Base-by-base conservation (phyloP, 1,140 invertebrate species). In the Bacillus rossius region DNA sequence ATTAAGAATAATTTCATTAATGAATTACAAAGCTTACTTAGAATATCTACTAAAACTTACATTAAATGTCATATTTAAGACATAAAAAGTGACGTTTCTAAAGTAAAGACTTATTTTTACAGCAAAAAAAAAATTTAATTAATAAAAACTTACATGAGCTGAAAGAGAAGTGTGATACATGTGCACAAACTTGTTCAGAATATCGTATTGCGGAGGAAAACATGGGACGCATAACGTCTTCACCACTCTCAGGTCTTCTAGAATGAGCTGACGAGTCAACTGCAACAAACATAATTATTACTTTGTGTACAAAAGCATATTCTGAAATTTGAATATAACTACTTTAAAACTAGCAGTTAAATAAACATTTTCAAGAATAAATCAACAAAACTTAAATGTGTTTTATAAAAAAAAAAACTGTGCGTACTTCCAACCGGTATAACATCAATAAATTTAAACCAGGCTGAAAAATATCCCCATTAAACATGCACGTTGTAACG, bases 121-220 rank as follows among this genome's bases (percentile, higher is more conserved):
- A 4, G 42, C 42, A 45, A 3, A 45, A 53, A 41, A 57, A 58
- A 59, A 34, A 34, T 10, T 34, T 4, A 7, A 34, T 34, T 7
- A 34, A 34, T 34, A 50, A 51, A 20, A 42, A 81, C 82, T 83
- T 76, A 93, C 88, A 80, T 94, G 92, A 60, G 81, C 80, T 0
- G 92, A 91, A 14, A 99, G 77, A 66, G 86, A 89, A 20, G 79
- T 84, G 71, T 99, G 96, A 69, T 99, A 99, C 89, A 99, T 96
- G 65, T 84, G 81, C 0, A 97, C 87, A 76, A 92, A 98, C 74
- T 84, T 86, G 63, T 91, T 86, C 3, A 95, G 85, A 62, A 99
- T 97, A 70, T 97, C 83, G 66, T 96, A 99, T 60, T 88, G 83
- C n/a, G 94, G 92, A 2, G 96, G 96, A 72, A 99, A 99, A 73